phyloP scores from a whole-genome alignment of 1,140 invertebrate species.

The Drosophila burlai region DNA sequence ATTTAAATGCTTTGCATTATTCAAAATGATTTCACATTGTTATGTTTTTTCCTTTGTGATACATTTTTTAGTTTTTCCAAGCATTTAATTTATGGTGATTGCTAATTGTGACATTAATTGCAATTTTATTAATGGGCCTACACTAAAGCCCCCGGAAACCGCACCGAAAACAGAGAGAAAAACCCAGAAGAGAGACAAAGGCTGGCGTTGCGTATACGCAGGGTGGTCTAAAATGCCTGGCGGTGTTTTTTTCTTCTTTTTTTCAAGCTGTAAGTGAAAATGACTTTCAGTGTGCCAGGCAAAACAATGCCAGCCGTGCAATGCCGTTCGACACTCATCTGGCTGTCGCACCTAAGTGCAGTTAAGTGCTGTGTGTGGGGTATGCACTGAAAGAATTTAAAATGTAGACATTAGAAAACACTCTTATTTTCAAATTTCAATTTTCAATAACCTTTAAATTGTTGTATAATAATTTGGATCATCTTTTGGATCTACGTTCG shows the following conservation, averaged over 20 bases:
- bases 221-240: slow-evolving; percentile 23
- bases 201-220: slow-evolving; percentile 57
- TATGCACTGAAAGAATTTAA: neutral
- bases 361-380: slow-evolving; percentile 67
- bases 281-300: slow-evolving; percentile 65
- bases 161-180: slow-evolving; percentile 1
- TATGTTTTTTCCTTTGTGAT: slow-evolving; percentile 13
- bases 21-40: slow-evolving; percentile 34
- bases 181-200: slow-evolving; percentile 1
- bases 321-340: slow-evolving; percentile 58
- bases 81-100: slow-evolving; percentile 54
- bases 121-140: slow-evolving; percentile 35
- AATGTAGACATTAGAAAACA: neutral
- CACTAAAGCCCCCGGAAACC: neutral
- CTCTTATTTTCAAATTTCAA: neutral
- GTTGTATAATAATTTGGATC: too few species aligned
- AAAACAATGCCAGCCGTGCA: slow-evolving; percentile 63
- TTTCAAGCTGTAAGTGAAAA: slow-evolving; percentile 60
- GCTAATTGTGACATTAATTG: slow-evolving; percentile 61
- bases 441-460: too few species aligned
- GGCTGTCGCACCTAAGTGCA: slow-evolving; percentile 76
- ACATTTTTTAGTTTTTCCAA: slow-evolving; percentile 16
- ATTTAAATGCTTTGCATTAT: slow-evolving; percentile 61
- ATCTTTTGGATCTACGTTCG: too few species aligned
- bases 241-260: neutral